Conservation (phyloP, 2,888 invertebrate genomes). For the Linnaemya tessellans region DNA sequence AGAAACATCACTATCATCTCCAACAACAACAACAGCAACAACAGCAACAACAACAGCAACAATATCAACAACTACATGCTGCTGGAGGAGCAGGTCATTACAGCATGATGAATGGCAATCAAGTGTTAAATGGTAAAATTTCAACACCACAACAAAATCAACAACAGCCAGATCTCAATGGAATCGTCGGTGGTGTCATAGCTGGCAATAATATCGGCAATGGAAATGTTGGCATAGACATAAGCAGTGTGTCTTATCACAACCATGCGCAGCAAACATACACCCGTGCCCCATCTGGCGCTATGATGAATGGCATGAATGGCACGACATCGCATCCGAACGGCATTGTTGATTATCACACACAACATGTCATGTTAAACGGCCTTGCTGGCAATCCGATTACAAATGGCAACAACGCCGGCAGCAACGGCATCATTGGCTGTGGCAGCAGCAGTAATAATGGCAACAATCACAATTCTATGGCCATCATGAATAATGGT, state of each 20-base stretch:
- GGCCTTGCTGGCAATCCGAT: slow-evolving; percentile 58
- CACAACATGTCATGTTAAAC: slow-evolving; percentile 61
- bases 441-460: slow-evolving; percentile 58
- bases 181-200: slow-evolving; percentile 50
- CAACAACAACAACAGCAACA: slow-evolving; percentile 76
- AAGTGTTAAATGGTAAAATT: slow-evolving; percentile 69
- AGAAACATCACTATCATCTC: slow-evolving; percentile 75
- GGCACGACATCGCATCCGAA: slow-evolving; percentile 59
- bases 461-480: slow-evolving; percentile 69
- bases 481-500: slow-evolving; percentile 74
- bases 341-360: slow-evolving; percentile 70
- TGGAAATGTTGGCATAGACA: slow-evolving; percentile 45
- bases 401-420: slow-evolving; percentile 67
- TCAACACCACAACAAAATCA: slow-evolving; percentile 72
- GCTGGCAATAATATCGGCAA: slow-evolving; percentile 38
- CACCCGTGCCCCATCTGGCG: slow-evolving; percentile 56
- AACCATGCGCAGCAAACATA: slow-evolving; percentile 61
- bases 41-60: slow-evolving; percentile 72
- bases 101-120: slow-evolving; percentile 73
- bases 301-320: slow-evolving; percentile 67
- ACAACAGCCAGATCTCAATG: slow-evolving; percentile 67
- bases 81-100: slow-evolving; percentile 72
- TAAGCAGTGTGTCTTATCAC: slow-evolving; percentile 50
- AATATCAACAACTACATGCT: slow-evolving; percentile 66
- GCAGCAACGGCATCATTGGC: slow-evolving; percentile 66